Evolutionary conservation across 2,888 invertebrate genomes (phyloP).

Genomic region (Amiota minor): DNA sequence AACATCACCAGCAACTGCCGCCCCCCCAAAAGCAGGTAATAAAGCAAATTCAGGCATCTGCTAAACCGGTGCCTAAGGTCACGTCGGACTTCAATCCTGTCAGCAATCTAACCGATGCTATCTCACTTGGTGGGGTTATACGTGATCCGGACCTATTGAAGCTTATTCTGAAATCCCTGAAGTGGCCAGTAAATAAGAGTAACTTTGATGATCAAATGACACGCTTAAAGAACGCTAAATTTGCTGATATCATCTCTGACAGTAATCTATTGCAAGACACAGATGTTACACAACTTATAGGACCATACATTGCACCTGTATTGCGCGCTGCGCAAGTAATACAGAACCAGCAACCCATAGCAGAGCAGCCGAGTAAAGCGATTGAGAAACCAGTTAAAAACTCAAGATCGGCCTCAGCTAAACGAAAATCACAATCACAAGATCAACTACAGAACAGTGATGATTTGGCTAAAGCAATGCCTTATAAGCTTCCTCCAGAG

Average conservation of each 20-base stretch:
- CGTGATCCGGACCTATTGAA: conserved; percentile 71
- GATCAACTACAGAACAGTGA: conserved; percentile 43
- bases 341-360: conserved; percentile 51
- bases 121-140: conserved; percentile 70
- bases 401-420: neutral
- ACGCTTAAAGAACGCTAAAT: conserved; percentile 68
- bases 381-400: neutral
- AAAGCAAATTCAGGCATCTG: neutral
- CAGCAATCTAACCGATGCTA: conserved; percentile 61
- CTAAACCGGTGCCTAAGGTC: conserved; percentile 14
- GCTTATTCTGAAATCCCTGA: conserved; percentile 72
- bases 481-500: conserved; percentile 71
- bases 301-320: conserved; percentile 67
- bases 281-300: conserved; percentile 71
- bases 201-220: conserved; percentile 68
- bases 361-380: conserved; percentile 19
- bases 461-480: conserved; percentile 60
- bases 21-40: neutral
- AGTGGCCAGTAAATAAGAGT: conserved; percentile 68
- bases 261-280: conserved; percentile 70
- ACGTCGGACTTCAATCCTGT: conserved; percentile 31
- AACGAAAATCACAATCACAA: neutral
- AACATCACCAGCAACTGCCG: conserved; percentile 18
- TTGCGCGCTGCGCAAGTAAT: conserved; percentile 59
- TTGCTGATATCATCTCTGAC: conserved; percentile 70